These are phyloP conservation scores for Porphyrio hochstetteri DNA, from an alignment of 2,113 vertebrate species.

Conservation along the genomic window DNA sequence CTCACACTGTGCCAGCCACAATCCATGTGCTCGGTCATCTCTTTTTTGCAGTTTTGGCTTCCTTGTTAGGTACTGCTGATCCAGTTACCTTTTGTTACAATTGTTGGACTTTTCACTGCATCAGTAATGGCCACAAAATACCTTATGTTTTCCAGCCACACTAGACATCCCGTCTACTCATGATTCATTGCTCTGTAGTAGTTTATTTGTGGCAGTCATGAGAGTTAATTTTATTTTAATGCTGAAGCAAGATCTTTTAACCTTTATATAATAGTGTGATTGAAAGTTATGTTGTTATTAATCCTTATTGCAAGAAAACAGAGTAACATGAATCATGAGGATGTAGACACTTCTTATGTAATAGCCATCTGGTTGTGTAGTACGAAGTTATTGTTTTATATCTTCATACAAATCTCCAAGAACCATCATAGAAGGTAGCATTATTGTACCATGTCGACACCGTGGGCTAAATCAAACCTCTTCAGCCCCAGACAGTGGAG, in stretches of 20 bases:
- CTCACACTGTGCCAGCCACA: neutral
- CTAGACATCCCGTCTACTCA: neutral
- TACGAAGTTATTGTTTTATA: slow-evolving; percentile 19
- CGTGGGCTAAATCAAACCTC: neutral
- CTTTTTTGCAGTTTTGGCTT: neutral
- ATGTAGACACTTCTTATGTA: slow-evolving; percentile 54
- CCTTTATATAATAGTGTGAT: slow-evolving; percentile 19
- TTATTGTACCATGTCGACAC: neutral
- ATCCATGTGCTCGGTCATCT: neutral
- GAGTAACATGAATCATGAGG: slow-evolving; percentile 53
- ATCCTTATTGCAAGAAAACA: slow-evolving; percentile 40
- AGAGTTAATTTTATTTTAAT: neutral
- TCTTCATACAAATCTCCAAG: slow-evolving; percentile 5
- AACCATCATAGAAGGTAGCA: neutral
- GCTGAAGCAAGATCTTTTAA: neutral
- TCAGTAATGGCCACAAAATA: neutral
- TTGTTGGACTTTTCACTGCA: neutral
- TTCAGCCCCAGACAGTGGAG: neutral
- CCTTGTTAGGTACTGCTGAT: neutral
- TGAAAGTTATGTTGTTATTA: slow-evolving; percentile 53
- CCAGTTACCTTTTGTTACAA: neutral
- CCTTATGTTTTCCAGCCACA: neutral
- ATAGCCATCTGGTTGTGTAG: slow-evolving; percentile 62
- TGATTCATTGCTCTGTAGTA: neutral
- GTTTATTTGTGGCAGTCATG: neutral